Percentiles rank a stretch among this genome's conserved stretches.
These are phyloP conservation scores for Caenorhabditis sinica DNA, from an alignment of 2,888 invertebrate species.

Conservation along the genomic window DNA sequence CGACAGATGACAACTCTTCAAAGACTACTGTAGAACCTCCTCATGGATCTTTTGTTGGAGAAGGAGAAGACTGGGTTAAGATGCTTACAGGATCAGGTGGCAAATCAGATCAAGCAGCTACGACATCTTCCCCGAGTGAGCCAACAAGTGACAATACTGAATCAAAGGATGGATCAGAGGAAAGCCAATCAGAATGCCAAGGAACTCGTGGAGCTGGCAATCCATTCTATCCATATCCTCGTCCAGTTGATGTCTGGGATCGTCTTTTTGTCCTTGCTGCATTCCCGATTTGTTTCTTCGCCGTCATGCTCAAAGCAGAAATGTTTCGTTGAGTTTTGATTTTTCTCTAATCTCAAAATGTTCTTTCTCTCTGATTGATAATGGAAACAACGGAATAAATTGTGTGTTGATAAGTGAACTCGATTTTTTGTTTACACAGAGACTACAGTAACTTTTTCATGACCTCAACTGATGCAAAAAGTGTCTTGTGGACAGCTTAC, in stretches of 20 bases:
- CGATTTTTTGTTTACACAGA: background rate
- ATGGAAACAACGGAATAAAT: conserved; percentile 34
- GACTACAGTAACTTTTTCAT: background rate
- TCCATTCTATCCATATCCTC: conserved; percentile 33
- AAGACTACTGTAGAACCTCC: conserved; percentile 3
- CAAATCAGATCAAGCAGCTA: background rate
- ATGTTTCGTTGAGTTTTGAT: conserved; percentile 46
- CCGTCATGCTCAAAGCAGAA: conserved; percentile 52
- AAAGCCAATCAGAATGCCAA: background rate
- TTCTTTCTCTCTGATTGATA: conserved; percentile 12
- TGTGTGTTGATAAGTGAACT: conserved; percentile 38
- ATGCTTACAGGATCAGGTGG: background rate
- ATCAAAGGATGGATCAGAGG: background rate
- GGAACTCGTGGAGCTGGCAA: conserved; percentile 17
- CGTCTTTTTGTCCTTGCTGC: conserved; percentile 55
- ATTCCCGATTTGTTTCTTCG: conserved; percentile 54
- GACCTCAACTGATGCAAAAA: background rate
- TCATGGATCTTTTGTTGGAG: background rate
- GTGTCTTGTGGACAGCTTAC: no score
- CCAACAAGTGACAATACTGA: background rate
- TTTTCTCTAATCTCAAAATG: conserved; percentile 9
- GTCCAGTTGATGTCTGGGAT: conserved; percentile 55
- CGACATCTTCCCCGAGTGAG: background rate
- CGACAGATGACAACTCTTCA: background rate
- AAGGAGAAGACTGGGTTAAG: background rate